These are phyloP conservation scores for Eretmochelys imbricata DNA, from an alignment of 2,113 vertebrate genomes.

Conservation along the genomic window DNA sequence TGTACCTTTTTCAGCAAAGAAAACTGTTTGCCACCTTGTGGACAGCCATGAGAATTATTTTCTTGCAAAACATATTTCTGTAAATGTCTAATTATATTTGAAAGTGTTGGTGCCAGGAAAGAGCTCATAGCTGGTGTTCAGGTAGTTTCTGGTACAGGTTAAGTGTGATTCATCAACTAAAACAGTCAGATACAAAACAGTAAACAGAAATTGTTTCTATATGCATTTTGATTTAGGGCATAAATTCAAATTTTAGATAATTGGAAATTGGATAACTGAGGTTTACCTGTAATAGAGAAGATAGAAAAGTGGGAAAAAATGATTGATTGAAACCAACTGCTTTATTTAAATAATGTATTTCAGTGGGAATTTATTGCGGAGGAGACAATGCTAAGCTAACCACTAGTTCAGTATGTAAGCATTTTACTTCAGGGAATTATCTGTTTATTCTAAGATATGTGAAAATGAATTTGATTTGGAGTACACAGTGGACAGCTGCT, in stretches of 20 bases:
- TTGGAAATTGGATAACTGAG: background rate
- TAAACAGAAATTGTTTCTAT: background rate
- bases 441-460: background rate
- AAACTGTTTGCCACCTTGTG: constrained; percentile 73
- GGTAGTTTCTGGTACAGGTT: background rate
- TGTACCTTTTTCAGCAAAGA: constrained; percentile 44
- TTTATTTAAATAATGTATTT: constrained; percentile 33
- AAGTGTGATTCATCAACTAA: background rate
- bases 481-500: constrained; percentile 10
- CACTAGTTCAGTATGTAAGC: constrained; percentile 30
- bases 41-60: constrained; percentile 28
- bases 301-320: background rate
- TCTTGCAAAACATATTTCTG: background rate
- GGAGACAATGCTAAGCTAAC: background rate
- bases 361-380: constrained; percentile 21
- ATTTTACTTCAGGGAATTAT: background rate
- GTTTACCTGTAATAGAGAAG: background rate
- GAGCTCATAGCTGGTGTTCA: background rate
- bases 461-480: constrained; percentile 35
- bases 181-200: background rate
- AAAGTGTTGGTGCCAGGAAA: background rate
- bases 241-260: background rate
- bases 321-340: background rate
- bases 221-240: background rate
- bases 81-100: background rate